phyloP scores from a whole-genome alignment of 2,888 invertebrate genomes.

The Pterobdella sp. region DNA sequence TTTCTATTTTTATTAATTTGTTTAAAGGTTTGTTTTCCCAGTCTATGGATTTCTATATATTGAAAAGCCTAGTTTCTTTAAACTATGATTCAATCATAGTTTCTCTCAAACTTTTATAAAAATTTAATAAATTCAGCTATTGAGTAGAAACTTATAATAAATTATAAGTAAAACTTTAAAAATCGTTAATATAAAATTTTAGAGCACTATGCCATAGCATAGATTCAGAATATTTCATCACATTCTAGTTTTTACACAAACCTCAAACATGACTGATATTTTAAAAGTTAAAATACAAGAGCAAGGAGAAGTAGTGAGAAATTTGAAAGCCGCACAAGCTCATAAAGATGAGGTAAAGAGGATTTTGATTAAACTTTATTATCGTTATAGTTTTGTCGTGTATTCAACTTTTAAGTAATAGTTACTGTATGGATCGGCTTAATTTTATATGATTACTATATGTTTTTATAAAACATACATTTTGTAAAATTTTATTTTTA shows the following conservation, averaged over 20 bases:
- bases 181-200: too few species aligned
- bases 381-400: neutral
- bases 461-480: neutral
- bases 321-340: slow-evolving; percentile 72
- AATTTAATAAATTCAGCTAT: too few species aligned
- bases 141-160: too few species aligned
- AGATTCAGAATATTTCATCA: neutral
- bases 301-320: slow-evolving; percentile 74
- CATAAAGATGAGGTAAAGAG: slow-evolving; percentile 64
- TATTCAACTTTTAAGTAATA: neutral
- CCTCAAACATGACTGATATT: slow-evolving; percentile 10
- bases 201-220: too few species aligned
- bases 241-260: neutral
- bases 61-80: too few species aligned
- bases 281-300: slow-evolving; percentile 57
- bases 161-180: too few species aligned
- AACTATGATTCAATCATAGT: too few species aligned
- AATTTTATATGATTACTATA: neutral
- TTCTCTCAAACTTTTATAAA: too few species aligned
- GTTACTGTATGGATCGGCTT: neutral
- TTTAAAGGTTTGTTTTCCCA: too few species aligned
- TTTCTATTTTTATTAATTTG: too few species aligned
- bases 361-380: slow-evolving; percentile 5
- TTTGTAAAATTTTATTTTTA: neutral
- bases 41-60: too few species aligned